Conservation (phyloP, 1,140 invertebrate species). For the Liolophura sinensis region DNA sequence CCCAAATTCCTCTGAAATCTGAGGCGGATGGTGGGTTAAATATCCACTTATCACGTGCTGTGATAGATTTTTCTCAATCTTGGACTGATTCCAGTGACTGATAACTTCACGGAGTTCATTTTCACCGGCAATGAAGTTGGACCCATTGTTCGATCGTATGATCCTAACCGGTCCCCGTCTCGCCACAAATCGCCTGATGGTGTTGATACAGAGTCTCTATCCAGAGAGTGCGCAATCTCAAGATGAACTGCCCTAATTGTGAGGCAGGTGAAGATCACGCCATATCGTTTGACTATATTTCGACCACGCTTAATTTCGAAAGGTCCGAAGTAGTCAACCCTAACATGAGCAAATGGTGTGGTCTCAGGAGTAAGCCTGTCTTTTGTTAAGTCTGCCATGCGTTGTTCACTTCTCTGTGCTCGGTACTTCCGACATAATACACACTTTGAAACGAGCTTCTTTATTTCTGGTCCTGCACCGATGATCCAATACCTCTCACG, state of each 20-base stretch:
- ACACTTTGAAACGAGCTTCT: too few relatives aligned
- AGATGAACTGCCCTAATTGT: too few relatives aligned
- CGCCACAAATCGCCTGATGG: conserved; percentile 17
- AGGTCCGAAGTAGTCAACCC: conserved; percentile 18
- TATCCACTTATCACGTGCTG: too few relatives aligned
- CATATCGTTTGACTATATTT: too few relatives aligned
- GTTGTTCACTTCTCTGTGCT: background rate
- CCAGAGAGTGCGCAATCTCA: conserved; percentile 3
- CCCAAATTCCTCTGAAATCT: too few relatives aligned
- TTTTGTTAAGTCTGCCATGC: conserved; percentile 10
- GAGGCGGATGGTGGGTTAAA: too few relatives aligned
- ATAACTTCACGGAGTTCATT: too few relatives aligned
- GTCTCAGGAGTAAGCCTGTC: conserved; percentile 4
- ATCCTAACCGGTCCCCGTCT: conserved; percentile 15
- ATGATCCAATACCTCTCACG: too few relatives aligned
- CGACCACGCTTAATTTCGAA: conserved; percentile 16
- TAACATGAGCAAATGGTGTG: conserved; percentile 13
- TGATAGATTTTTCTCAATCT: too few relatives aligned
- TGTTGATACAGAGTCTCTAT: conserved; percentile 29
- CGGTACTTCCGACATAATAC: too few relatives aligned
- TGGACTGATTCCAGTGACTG: background rate
- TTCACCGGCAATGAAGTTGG: conserved; percentile 11
- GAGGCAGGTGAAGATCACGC: conserved; percentile 18
- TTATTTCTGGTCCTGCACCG: too few relatives aligned
- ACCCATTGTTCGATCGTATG: conserved; percentile 23